Evolutionary conservation across 1,140 invertebrate species (phyloP).

Genomic region (Zophobas morio): DNA sequence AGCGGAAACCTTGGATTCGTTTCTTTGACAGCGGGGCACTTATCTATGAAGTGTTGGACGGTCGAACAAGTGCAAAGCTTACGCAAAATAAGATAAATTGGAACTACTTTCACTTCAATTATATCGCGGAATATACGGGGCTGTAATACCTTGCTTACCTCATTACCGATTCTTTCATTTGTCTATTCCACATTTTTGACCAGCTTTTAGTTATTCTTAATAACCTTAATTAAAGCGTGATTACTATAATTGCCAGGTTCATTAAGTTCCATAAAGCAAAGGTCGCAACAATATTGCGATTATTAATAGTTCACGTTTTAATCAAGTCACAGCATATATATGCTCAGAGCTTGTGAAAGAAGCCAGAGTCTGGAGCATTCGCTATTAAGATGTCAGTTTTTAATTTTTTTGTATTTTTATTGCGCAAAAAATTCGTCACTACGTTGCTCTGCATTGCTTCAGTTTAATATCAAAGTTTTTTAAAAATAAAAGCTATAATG

Average conservation of each 20-base stretch:
- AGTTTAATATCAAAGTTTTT: no score
- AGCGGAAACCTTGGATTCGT: conserved; percentile 33
- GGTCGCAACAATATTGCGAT: conserved; percentile 5
- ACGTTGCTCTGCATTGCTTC: no score
- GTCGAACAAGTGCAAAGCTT: conserved; percentile 28
- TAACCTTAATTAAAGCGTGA: background rate
- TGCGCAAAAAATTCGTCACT: no score
- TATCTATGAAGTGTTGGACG: conserved; percentile 37
- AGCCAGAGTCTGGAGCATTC: no score
- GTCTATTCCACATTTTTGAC: no score
- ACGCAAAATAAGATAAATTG: conserved; percentile 8
- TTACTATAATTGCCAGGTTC: background rate
- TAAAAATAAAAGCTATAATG: no score
- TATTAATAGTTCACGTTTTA: background rate
- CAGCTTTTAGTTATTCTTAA: no score
- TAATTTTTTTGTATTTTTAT: no score
- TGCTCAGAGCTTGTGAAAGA: no score
- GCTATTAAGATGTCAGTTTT: no score
- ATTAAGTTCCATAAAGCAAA: conserved; percentile 3
- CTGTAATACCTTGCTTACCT: no score
- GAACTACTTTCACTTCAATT: conserved; percentile 28
- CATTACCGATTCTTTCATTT: no score
- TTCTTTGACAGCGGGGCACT: conserved; percentile 10
- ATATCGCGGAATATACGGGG: background rate
- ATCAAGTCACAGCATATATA: background rate